Conservation (phyloP, 2,113 vertebrate species). For the Ursus arctos region DNA sequence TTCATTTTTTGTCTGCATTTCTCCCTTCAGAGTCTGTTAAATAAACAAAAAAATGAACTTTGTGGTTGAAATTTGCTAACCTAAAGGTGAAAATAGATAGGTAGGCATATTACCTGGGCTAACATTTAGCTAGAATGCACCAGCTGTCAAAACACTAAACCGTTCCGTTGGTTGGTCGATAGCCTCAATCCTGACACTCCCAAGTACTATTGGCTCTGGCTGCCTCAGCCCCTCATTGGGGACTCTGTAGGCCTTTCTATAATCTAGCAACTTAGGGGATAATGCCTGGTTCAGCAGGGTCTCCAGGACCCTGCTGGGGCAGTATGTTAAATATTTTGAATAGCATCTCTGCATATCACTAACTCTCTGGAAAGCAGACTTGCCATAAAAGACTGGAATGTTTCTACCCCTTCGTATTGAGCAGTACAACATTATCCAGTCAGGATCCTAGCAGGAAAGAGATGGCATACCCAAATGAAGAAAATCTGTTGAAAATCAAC, state of each 20-base stretch:
- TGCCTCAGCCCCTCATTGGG: neutral
- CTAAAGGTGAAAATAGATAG: slow-evolving; percentile 53
- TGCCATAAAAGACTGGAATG: neutral
- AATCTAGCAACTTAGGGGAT: neutral
- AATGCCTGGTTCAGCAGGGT: neutral
- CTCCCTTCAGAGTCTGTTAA: slow-evolving; percentile 65
- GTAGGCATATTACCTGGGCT: neutral
- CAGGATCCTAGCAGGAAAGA: neutral
- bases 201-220: neutral
- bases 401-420: neutral
- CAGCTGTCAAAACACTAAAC: slow-evolving; percentile 60
- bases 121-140: neutral
- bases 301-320: neutral
- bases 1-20: slow-evolving; percentile 69
- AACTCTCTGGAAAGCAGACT: slow-evolving; percentile 7
- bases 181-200: neutral
- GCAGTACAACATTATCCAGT: neutral
- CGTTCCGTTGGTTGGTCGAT: neutral
- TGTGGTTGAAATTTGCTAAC: slow-evolving; percentile 55
- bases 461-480: slow-evolving; percentile 1
- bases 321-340: neutral
- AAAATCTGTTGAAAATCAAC: neutral
- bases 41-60: slow-evolving; percentile 73
- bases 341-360: neutral
- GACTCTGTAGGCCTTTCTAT: neutral